Conservation (phyloP, 2,888 invertebrate species). For the Drosophila mettleri region DNA sequence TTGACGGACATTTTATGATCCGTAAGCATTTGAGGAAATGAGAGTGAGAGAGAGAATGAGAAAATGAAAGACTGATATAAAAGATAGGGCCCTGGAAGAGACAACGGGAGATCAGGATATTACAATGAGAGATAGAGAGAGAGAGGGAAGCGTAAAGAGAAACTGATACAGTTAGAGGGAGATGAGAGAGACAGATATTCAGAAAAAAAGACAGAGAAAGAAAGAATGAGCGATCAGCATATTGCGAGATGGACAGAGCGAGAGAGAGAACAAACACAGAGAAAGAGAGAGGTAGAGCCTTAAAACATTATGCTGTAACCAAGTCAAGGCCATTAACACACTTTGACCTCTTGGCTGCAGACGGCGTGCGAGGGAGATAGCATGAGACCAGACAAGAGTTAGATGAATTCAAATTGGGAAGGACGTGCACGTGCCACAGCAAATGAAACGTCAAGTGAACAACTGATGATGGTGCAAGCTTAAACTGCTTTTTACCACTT, state of each 20-base stretch:
- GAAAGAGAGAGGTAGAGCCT: neutral
- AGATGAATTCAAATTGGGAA: neutral
- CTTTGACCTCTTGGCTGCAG: neutral
- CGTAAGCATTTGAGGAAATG: neutral
- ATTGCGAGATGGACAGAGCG: neutral
- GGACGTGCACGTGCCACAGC: constrained; percentile 3
- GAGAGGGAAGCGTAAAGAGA: too few species aligned
- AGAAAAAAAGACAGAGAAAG: neutral
- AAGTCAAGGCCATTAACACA: constrained; percentile 4
- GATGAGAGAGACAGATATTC: neutral
- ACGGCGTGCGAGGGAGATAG: neutral
- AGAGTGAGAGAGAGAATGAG: neutral
- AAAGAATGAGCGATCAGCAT: neutral
- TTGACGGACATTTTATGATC: neutral
- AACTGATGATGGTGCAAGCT: constrained; percentile 41
- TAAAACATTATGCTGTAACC: neutral
- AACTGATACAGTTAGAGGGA: too few species aligned
- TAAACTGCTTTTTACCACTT: constrained; percentile 19
- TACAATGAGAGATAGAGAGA: neutral
- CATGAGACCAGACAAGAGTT: neutral
- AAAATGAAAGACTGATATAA: too few species aligned
- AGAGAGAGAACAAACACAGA: too few species aligned
- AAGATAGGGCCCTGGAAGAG: too few species aligned
- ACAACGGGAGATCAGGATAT: too few species aligned
- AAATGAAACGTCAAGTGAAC: constrained; percentile 31